phyloP scores from a whole-genome alignment of 2,888 invertebrate genomes.

The Epicampocera succincta region DNA sequence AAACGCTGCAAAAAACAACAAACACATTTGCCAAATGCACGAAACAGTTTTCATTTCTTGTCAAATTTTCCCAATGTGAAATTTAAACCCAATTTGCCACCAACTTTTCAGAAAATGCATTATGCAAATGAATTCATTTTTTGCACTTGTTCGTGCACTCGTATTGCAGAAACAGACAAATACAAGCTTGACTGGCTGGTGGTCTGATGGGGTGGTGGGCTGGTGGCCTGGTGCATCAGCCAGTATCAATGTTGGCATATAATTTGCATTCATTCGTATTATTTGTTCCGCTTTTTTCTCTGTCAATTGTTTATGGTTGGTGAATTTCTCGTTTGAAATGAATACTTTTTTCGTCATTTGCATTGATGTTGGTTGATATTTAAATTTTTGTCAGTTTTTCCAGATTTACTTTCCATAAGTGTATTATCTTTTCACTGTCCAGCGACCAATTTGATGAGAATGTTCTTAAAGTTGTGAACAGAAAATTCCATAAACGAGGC shows the following conservation, averaged over 20 bases:
- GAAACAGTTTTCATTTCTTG: not conserved
- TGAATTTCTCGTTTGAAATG: slow-evolving; percentile 45
- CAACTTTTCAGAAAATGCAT: slow-evolving; percentile 31
- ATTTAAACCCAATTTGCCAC: slow-evolving; percentile 17
- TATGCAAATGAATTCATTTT: slow-evolving; percentile 28
- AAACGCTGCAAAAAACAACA: not conserved
- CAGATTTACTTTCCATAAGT: slow-evolving; percentile 37
- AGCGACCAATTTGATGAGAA: not conserved
- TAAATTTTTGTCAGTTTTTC: slow-evolving; percentile 50
- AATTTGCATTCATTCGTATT: slow-evolving; percentile 49
- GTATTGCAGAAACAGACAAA: not conserved
- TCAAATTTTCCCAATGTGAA: not conserved
- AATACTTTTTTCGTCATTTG: slow-evolving; percentile 11
- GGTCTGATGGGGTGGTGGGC: too few relatives aligned
- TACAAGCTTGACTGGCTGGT: too few relatives aligned
- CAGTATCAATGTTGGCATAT: not conserved
- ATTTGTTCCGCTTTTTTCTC: slow-evolving; percentile 11
- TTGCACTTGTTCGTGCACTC: not conserved
- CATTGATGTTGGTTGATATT: slow-evolving; percentile 14
- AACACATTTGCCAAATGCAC: not conserved
- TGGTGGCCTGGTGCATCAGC: too few relatives aligned
- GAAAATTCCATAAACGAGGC: too few relatives aligned
- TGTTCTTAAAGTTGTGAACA: too few relatives aligned
- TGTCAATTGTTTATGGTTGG: slow-evolving; percentile 60
- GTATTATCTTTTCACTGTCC: slow-evolving; percentile 5